Base-by-base conservation (phyloP, 2,888 invertebrate genomes). In the Carterocephalus palaemon region DNA sequence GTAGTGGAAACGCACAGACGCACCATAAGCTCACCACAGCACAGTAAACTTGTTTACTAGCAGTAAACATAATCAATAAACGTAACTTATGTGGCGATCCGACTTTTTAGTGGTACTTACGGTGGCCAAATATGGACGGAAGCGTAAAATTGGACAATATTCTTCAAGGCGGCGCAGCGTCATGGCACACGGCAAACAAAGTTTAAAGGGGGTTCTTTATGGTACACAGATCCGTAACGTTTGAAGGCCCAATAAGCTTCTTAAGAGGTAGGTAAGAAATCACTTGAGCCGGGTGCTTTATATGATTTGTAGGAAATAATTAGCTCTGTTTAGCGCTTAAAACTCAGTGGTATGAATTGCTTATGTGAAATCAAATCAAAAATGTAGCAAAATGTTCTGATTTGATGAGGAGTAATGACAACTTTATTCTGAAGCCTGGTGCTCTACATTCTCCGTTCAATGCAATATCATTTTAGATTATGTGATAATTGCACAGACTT, bases 31-130 rank as follows among this genome's bases (percentile, higher is more conserved):
- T 67, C 68, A 72, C 67, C 64, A 57, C 53, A 59, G 67, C 66
- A 69, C 65, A 74, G 69, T 75, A 72, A 75, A 78, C 65, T 72
- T 72, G 76, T 81, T 82, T 81, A 79, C 72, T 75, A 64, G 67
- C 70, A 69, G 76, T 79, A 81, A 78, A 83, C 75, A 71, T 78
- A 77, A 80, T 82, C 80, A 83, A 82, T 83, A 78, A 77, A 70
- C 67, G 69, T 74, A 75, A 79, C 69, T 76, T 78, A 79, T 69
- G 72, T 61, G 70, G 64, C 67, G 59, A 64, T 58, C 65, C 56
- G 58, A 70, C 63, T 70, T 79, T 78, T 78, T 75, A 77, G 68
- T 66, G 67, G 63, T 64, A 66, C 70, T 75, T 69, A 64, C 57
- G 62, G 64, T 61, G 63, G 59, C 65, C 67, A 66, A 73, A 75